These are phyloP conservation scores for Lutraria rhynchaena DNA, from an alignment of 1,140 invertebrate species.

Conservation along the genomic window DNA sequence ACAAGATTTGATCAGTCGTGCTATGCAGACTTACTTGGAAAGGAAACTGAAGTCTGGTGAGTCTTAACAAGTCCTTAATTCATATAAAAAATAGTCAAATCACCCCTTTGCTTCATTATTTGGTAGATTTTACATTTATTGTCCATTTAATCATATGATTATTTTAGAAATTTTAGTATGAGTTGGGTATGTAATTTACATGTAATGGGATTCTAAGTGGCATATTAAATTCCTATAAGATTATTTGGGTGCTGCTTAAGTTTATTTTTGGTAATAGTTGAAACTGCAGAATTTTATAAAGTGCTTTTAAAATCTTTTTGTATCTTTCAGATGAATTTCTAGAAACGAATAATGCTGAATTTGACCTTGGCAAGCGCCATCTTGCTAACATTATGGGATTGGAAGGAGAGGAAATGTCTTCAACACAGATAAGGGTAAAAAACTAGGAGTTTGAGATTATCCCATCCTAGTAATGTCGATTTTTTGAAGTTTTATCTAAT, in stretches of 20 bases:
- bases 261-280: background rate
- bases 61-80: too few relatives aligned
- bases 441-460: too few relatives aligned
- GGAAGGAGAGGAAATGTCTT: conserved; percentile 92
- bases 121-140: too few relatives aligned
- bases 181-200: too few relatives aligned
- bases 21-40: conserved; percentile 94
- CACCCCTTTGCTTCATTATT: too few relatives aligned
- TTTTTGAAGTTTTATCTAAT: too few relatives aligned
- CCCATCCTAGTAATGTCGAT: too few relatives aligned
- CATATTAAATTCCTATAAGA: background rate
- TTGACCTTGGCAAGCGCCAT: conserved; percentile 95
- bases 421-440: conserved; percentile 93
- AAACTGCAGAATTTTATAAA: background rate
- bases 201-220: too few relatives aligned
- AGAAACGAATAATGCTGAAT: conserved; percentile 90
- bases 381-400: conserved; percentile 99
- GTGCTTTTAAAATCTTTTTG: too few relatives aligned
- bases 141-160: too few relatives aligned
- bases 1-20: conserved; percentile 86
- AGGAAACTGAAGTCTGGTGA: conserved; percentile 89
- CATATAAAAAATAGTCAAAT: too few relatives aligned
- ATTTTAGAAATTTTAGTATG: too few relatives aligned
- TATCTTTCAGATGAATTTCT: conserved; percentile 90
- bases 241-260: background rate